Base-by-base conservation (phyloP, 2,113 vertebrate genomes). In the Burhinus oedicnemus region DNA sequence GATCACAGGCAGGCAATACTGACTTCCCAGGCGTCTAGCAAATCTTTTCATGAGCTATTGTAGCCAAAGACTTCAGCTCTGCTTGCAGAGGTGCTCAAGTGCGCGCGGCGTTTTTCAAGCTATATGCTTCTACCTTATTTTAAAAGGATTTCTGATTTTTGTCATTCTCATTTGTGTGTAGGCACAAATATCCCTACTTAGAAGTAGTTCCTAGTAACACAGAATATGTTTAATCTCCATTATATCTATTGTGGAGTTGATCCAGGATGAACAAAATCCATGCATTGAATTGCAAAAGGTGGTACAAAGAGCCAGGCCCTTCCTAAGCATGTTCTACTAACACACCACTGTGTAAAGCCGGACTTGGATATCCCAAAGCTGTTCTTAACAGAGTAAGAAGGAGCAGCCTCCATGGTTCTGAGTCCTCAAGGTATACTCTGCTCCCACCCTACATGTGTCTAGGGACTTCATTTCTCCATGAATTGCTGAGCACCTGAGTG, bases 171-270 rank as follows among this genome's bases (percentile, higher is more conserved):
- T 32, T 29, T 52, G 12, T 36, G 17, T 44, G 23, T 32, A n/a
- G 85, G 61, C 78, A 92, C 36, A 45, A 79, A 32, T 38, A 30
- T 29, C 76, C 60, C 38, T 47, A 0, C 54, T 45, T 58, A 22
- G 34, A 27, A 30, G 42, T 55, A 47, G 34, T 36, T 69, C 71
- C 65, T 22, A 1, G 36, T 34, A 18, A 15, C 6, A 1, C 1
- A 7, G 29, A 42, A 10, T 40, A 1, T 34, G 15, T 54, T 60
- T 55, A 20, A 42, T 60, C 27, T 49, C n/a, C 3, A 0, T 64
- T 12, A 0, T 19, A 3, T 13, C 44, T 65, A 0, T 13, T 27
- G 19, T 40, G 80, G 47, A 8, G 34, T 18, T 76, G 36, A 18
- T 19, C 12, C 27, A 20, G 4, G 25, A 15, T 6, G 44, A 72